These are phyloP conservation scores for Heterochromis multidens DNA, from an alignment of 2,113 vertebrate genomes.

Conservation along the genomic window DNA sequence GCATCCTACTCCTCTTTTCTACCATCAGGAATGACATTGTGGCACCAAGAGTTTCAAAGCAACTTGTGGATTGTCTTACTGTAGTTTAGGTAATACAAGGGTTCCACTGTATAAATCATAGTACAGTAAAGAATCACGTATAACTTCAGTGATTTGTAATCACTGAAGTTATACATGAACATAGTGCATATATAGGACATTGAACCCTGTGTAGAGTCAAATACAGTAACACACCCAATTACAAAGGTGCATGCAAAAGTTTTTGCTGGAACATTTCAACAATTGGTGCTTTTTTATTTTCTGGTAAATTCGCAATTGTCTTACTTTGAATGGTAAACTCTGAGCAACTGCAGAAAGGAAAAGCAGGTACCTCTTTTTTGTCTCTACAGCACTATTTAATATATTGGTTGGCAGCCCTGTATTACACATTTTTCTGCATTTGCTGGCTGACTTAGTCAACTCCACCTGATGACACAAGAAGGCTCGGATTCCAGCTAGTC, in stretches of 20 bases:
- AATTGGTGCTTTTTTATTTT: background rate
- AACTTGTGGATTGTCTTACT: background rate
- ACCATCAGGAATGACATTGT: background rate
- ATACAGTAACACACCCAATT: background rate
- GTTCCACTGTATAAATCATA: background rate
- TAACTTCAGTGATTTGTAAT: background rate
- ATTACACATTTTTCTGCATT: background rate
- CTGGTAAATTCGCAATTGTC: background rate
- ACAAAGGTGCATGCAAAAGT: background rate
- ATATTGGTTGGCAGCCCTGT: background rate
- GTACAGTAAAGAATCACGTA: background rate
- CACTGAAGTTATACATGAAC: background rate
- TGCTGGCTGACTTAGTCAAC: background rate
- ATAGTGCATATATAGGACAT: background rate
- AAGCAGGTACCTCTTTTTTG: background rate
- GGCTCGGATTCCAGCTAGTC: background rate
- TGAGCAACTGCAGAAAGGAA: background rate
- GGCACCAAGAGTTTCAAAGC: background rate
- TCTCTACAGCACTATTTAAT: background rate
- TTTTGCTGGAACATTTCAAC: background rate
- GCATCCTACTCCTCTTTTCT: background rate
- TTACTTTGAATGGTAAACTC: background rate
- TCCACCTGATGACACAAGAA: background rate
- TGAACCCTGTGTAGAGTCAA: background rate
- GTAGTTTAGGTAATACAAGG: accelerated